Evolutionary conservation across 2,113 vertebrate species (phyloP).

Genomic region (Chlorodrepanis virens): DNA sequence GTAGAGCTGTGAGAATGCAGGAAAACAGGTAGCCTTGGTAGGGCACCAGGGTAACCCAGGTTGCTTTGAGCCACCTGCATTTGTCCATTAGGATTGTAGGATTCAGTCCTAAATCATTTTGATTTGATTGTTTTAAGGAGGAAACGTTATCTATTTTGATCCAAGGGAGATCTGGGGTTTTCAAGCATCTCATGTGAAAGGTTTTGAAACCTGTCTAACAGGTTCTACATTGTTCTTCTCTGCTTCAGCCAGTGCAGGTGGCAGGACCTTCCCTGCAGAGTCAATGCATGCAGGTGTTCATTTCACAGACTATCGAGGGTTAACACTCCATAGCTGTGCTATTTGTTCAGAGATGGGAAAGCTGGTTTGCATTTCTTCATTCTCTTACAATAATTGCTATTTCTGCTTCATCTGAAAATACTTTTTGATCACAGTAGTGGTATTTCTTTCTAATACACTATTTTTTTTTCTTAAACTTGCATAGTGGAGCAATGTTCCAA

Average conservation of each 20-base stretch:
- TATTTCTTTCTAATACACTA: neutral
- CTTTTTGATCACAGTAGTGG: neutral
- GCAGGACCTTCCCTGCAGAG: neutral
- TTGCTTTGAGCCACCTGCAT: neutral
- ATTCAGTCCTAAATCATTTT: neutral
- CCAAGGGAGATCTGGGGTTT: fast-evolving
- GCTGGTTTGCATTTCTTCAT: neutral
- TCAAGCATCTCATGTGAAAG: neutral
- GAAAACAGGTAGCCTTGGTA: neutral
- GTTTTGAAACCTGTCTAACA: neutral
- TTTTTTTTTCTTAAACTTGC: neutral
- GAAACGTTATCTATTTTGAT: neutral
- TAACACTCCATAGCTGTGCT: neutral
- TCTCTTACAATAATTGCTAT: neutral
- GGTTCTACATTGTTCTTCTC: neutral
- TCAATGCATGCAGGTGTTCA: neutral
- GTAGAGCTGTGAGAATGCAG: neutral
- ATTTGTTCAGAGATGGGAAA: neutral
- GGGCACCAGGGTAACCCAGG: neutral
- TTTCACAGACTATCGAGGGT: neutral
- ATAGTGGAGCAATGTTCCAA: neutral
- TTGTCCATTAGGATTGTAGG: neutral
- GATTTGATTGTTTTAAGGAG: neutral
- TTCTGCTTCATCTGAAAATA: neutral
- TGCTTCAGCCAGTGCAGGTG: neutral